Conservation (phyloP, 2,888 invertebrate genomes). For the Ennomos fuscantarius region DNA sequence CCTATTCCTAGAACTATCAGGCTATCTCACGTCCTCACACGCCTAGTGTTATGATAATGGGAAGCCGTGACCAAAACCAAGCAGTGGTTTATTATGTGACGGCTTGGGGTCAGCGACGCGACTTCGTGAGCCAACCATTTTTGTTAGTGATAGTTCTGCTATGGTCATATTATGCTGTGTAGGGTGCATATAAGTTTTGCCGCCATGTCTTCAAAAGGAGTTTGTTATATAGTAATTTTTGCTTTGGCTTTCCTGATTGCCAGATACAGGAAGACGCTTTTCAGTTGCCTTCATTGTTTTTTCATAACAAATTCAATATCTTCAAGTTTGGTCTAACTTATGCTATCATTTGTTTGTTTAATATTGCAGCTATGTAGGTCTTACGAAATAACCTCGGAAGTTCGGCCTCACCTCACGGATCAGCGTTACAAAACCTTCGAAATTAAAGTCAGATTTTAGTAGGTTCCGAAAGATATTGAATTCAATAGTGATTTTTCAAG, state of each 20-base stretch:
- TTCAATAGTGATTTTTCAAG: too few species aligned
- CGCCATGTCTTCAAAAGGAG: slow-evolving; percentile 4
- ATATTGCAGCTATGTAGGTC: too few species aligned
- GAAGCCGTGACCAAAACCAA: slow-evolving; percentile 67
- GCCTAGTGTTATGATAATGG: slow-evolving; percentile 67
- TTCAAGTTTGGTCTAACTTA: too few species aligned
- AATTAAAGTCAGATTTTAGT: too few species aligned
- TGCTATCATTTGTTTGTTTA: too few species aligned
- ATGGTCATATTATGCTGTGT: slow-evolving; percentile 55
- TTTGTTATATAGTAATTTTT: slow-evolving; percentile 18
- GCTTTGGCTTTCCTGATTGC: background rate
- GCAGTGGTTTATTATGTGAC: slow-evolving; percentile 53
- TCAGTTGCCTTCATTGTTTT: too few species aligned
- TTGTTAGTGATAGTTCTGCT: slow-evolving; percentile 40
- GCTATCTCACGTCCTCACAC: slow-evolving; percentile 47
- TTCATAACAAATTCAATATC: too few species aligned
- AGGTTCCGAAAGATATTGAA: too few species aligned
- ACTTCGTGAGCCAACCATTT: slow-evolving; percentile 75
- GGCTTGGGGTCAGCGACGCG: slow-evolving; percentile 56
- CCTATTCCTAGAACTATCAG: slow-evolving; percentile 23
- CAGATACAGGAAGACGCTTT: too few species aligned
- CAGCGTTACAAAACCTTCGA: too few species aligned
- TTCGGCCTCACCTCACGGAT: too few species aligned
- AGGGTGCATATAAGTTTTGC: slow-evolving; percentile 20
- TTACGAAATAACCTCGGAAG: too few species aligned